Evolutionary conservation across 92 coral and sea anemone species (phyloP).

Genomic region (Phenganax marumi): DNA sequence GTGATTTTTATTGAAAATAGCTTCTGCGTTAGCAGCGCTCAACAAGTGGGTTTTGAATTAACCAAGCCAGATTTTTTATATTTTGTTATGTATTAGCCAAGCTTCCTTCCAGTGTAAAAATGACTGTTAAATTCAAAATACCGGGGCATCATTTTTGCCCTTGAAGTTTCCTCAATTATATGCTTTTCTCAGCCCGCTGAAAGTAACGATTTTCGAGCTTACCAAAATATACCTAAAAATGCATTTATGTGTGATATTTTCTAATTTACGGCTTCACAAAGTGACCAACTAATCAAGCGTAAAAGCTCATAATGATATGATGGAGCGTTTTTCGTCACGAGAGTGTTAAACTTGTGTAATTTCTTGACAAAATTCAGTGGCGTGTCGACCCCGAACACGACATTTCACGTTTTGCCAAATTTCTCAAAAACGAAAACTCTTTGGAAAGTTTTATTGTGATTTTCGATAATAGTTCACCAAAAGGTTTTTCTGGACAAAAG

Average conservation of each 20-base stretch:
- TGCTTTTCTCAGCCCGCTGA: too few relatives aligned
- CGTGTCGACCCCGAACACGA: constrained; percentile 22
- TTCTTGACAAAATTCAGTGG: constrained; percentile 19
- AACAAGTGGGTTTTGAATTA: too few relatives aligned
- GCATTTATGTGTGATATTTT: too few relatives aligned
- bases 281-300: constrained; percentile 13
- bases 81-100: background rate
- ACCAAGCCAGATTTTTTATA: too few relatives aligned
- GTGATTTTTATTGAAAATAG: background rate
- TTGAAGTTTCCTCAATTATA: too few relatives aligned
- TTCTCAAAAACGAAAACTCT: constrained; percentile 32
- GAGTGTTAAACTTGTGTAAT: constrained; percentile 24
- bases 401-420: constrained; percentile 28
- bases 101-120: too few relatives aligned
- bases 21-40: too few relatives aligned
- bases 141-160: too few relatives aligned
- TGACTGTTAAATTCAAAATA: too few relatives aligned
- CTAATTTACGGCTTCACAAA: background rate
- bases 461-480: constrained; percentile 37
- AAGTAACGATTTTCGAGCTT: too few relatives aligned
- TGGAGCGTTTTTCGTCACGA: constrained; percentile 18
- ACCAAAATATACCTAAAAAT: too few relatives aligned
- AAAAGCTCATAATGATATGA: constrained; percentile 10
- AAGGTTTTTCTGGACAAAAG: constrained; percentile 27
- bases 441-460: constrained; percentile 21